Conservation (phyloP, 2,888 invertebrate species). For the Bombylius discolor region DNA sequence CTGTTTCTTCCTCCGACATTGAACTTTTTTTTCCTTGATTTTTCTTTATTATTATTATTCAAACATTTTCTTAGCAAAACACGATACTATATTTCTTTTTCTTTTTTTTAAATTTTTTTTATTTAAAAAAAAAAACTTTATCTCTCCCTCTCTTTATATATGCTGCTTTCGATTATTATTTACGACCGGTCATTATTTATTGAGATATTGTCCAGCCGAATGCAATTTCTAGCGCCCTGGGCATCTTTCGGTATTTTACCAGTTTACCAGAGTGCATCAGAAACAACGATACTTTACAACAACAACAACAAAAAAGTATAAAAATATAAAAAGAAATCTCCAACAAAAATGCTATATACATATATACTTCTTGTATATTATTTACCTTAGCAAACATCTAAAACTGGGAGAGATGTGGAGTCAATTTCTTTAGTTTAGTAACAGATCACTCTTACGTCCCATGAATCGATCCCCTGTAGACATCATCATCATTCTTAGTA, state of each 20-base stretch:
- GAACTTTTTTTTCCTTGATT: not conserved
- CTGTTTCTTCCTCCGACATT: not conserved
- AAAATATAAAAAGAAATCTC: no score
- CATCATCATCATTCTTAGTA: not conserved
- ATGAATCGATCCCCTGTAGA: not conserved
- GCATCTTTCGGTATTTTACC: slow-evolving; percentile 14
- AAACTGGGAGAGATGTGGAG: no score
- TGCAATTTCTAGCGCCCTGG: slow-evolving; percentile 29
- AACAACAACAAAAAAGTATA: no score
- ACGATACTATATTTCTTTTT: not conserved
- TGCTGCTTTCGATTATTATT: slow-evolving; percentile 26
- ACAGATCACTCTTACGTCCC: not conserved
- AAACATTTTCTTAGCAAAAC: not conserved
- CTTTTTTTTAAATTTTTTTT: no score
- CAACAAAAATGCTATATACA: no score
- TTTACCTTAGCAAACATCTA: no score
- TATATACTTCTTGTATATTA: no score
- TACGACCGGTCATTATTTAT: slow-evolving; percentile 31
- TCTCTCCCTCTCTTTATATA: not conserved
- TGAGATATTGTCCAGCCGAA: slow-evolving; percentile 28
- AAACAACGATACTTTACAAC: no score
- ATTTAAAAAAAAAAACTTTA: not conserved
- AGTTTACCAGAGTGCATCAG: not conserved
- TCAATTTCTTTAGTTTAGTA: no score
- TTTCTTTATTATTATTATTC: not conserved